Evolutionary conservation across 2,113 vertebrate species (phyloP), one percentile per base, ranked within the genome.

Genomic region (Tragelaphus buxtoni): DNA sequence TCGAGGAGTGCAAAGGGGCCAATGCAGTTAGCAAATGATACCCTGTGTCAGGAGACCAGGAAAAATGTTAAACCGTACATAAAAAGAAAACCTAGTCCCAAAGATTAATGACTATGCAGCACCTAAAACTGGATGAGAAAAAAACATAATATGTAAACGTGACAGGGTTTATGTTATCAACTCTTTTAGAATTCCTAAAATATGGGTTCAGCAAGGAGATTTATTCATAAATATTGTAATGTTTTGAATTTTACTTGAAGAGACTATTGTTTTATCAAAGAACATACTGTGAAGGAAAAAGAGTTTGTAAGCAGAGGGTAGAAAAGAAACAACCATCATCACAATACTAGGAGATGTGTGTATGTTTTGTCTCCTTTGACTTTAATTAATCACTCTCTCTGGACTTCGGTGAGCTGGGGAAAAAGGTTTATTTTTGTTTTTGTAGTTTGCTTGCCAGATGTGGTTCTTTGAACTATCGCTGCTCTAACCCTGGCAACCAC

Each of bases 361-460:
- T 76, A 1, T 53, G 9, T 80, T 1, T 74, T 79, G 16, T 22
- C 77, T 95, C 39, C 22, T 76, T 51, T 95, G 39, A 94, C 69
- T 96, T 96, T 95, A 97, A 94, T 94, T 95, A 90, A 92, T 97
- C 53, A 93, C 77, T 94, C n/a, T 92, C 63, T 60, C n/a, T 91
- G 60, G 77, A 94, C 69, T 96, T 95, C 72, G 77, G 26, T 60
- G 49, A 93, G 22, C 69, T 93, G 45, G 60, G 87, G 90, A 89
- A 72, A 79, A 94, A 87, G 63, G 49, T 76, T 95, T 95, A 82
- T 91, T 97, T 94, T 97, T 97, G 51, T 90, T 95, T 91, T 89
- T 49, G 61, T 83, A 74, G 12, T 42, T 87, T 87, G 51, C 39
- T 42, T 91, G 42, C 72, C 79, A 77, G 60, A 90, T 95, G 58